Conservation (phyloP, 2,113 vertebrate genomes). For the Reinhardtius hippoglossoides region DNA sequence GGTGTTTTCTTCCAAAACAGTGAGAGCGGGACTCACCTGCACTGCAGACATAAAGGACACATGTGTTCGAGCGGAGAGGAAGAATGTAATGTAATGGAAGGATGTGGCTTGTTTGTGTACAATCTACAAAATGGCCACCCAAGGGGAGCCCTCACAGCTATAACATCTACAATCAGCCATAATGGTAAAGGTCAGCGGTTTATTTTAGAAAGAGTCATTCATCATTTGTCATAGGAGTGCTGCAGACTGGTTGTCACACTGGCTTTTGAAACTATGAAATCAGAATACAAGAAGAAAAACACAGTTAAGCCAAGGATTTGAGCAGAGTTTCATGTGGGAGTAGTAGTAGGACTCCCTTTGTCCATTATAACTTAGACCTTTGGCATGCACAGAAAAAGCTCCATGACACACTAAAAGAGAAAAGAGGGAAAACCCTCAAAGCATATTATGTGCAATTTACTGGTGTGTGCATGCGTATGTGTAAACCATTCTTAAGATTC, state of each 20-base stretch:
- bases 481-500: conserved; percentile 27
- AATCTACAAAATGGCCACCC: conserved; percentile 15
- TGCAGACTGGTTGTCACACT: too few species aligned
- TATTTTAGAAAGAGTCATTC: not conserved
- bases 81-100: conserved; percentile 9
- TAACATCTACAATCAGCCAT: too few species aligned
- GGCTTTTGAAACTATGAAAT: too few species aligned
- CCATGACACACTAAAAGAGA: too few species aligned
- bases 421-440: not conserved
- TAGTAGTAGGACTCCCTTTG: too few species aligned
- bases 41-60: conserved; percentile 25
- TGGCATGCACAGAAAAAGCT: too few species aligned
- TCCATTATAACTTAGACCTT: too few species aligned
- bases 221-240: conserved; percentile 7
- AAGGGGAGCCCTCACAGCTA: not conserved
- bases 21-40: not conserved
- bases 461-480: not conserved
- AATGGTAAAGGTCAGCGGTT: too few species aligned
- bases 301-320: too few species aligned
- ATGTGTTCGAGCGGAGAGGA: conserved; percentile 18
- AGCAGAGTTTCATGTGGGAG: too few species aligned
- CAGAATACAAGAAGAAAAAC: too few species aligned
- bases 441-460: not conserved
- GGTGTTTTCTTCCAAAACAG: not conserved
- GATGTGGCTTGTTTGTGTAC: conserved; percentile 5